Conservation (phyloP, 2,113 vertebrate species). For the Chlamydotis undulata region DNA sequence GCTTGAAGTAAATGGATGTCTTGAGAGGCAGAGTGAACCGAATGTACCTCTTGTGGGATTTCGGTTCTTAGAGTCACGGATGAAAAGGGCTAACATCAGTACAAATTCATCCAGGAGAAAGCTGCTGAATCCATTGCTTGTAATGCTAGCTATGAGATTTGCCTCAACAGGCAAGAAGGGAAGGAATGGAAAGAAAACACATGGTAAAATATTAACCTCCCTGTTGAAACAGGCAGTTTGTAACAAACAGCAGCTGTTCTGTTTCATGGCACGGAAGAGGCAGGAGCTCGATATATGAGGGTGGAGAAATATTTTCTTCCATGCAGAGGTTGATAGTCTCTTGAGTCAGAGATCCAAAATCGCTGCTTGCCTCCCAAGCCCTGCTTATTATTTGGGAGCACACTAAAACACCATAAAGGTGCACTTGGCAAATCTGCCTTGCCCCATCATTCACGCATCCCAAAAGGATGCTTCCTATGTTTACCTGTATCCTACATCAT, state of each 20-base stretch:
- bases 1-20: not conserved
- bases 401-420: not conserved
- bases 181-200: slow-evolving; percentile 27
- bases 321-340: not conserved
- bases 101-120: slow-evolving; percentile 40
- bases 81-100: slow-evolving; percentile 42
- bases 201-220: slow-evolving; percentile 33
- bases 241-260: slow-evolving; percentile 59
- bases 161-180: not conserved
- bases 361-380: not conserved
- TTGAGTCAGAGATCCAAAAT: not conserved
- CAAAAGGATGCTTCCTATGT: not conserved
- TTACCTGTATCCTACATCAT: not conserved
- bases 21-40: not conserved
- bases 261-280: slow-evolving; percentile 9
- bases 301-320: slow-evolving; percentile 15
- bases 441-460: not conserved
- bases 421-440: not conserved
- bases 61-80: not conserved
- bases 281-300: not conserved
- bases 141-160: slow-evolving; percentile 23
- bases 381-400: not conserved
- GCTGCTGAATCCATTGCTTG: slow-evolving; percentile 24
- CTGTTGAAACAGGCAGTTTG: slow-evolving; percentile 29
- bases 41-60: slow-evolving; percentile 20